Evolutionary conservation across 2,888 invertebrate species (phyloP).

Genomic region (Pterostichus madidus): DNA sequence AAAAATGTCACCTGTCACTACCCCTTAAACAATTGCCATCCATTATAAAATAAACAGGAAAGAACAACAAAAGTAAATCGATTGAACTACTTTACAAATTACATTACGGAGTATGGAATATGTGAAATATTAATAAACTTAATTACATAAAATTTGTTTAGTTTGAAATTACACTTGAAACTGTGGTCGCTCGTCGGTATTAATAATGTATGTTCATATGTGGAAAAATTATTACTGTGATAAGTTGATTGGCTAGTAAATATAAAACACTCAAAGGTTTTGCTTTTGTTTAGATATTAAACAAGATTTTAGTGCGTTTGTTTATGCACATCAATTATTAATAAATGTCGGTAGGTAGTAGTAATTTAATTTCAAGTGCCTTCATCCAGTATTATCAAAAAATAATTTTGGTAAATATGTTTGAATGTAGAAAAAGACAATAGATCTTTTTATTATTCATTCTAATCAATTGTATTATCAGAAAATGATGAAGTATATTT

Average conservation of each 20-base stretch:
- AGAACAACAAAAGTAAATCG: conserved; percentile 32
- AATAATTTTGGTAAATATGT: too few species aligned
- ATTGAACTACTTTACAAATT: conserved; percentile 40
- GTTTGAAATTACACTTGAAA: conserved; percentile 5
- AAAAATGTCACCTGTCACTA: conserved; percentile 42
- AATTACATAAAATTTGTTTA: conserved; percentile 18
- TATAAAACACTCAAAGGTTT: neutral
- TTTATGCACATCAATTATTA: too few species aligned
- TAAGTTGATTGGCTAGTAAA: conserved; percentile 2
- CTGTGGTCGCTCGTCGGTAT: neutral
- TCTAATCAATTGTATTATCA: too few species aligned
- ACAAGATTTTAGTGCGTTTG: too few species aligned
- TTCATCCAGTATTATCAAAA: too few species aligned
- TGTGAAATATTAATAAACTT: conserved; percentile 32
- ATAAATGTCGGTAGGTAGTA: too few species aligned
- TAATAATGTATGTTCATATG: neutral
- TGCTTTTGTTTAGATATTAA: too few species aligned
- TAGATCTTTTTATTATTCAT: too few species aligned
- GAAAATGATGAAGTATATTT: neutral
- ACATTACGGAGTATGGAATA: neutral
- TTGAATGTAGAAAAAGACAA: too few species aligned
- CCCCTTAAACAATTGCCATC: conserved; percentile 15
- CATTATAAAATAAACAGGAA: conserved; percentile 27
- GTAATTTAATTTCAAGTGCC: too few species aligned
- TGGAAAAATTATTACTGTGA: neutral